A percentile compares a stretch with the other conserved stretches of the same genome.
phyloP scores from a whole-genome alignment of 2,888 invertebrate genomes.

The Aleiodes testaceus region DNA sequence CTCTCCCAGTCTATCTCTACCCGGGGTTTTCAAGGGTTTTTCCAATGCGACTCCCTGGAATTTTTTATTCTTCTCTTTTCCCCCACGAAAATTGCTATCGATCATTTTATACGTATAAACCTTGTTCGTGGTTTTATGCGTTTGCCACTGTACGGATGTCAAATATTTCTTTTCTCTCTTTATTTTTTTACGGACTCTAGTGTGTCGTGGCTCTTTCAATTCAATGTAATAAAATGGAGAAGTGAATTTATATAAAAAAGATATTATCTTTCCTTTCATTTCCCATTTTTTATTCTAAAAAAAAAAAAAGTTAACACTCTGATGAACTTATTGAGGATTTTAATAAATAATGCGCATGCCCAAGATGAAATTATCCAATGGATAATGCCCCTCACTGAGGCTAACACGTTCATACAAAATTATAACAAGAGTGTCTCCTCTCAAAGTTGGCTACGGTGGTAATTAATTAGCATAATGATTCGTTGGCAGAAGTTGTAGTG shows the following conservation, averaged over 20 bases:
- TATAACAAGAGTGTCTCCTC: constrained; percentile 15
- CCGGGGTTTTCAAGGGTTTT: constrained; percentile 37
- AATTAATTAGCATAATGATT: constrained; percentile 66
- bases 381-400: constrained; percentile 5
- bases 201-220: too few relatives aligned
- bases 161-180: too few relatives aligned
- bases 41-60: constrained; percentile 40
- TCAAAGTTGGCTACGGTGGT: constrained; percentile 45
- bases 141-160: background rate
- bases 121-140: background rate
- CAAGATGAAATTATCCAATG: background rate
- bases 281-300: too few relatives aligned
- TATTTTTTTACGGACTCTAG: too few relatives aligned
- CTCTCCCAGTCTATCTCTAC: constrained; percentile 42
- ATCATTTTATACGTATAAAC: constrained; percentile 45
- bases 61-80: constrained; percentile 31
- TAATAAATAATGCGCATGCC: constrained; percentile 11
- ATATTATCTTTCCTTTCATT: too few relatives aligned
- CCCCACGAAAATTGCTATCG: constrained; percentile 47
- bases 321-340: too few relatives aligned
- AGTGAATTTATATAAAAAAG: too few relatives aligned
- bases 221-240: too few relatives aligned
- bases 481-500: constrained; percentile 56
- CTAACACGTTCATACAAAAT: background rate
- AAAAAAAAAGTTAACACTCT: too few relatives aligned